Evolutionary conservation across 2,113 vertebrate species (phyloP).

Genomic region (Notechis scutatus): DNA sequence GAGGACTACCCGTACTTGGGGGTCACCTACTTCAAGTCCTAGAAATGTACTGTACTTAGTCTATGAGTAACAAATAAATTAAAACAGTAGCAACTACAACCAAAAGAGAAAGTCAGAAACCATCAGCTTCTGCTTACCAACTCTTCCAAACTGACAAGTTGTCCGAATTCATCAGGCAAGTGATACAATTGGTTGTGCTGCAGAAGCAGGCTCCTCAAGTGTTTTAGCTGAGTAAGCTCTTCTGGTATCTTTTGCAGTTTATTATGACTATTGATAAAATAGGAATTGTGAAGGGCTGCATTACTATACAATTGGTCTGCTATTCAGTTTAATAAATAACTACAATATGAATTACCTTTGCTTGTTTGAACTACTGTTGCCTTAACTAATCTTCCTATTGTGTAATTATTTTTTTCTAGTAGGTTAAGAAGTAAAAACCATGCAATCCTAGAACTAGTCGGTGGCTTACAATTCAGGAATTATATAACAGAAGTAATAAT

Average conservation of each 20-base stretch:
- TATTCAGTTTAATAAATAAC: background rate
- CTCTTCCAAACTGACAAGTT: slow-evolving; percentile 80
- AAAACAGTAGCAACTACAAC: background rate
- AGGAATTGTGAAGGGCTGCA: background rate
- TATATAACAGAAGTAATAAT: background rate
- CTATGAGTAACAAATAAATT: background rate
- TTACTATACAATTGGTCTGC: background rate
- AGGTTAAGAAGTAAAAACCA: background rate
- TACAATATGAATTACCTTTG: background rate
- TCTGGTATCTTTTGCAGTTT: slow-evolving; percentile 78
- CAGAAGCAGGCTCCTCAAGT: slow-evolving; percentile 78
- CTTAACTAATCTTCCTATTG: background rate
- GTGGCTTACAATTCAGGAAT: background rate
- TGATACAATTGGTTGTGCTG: slow-evolving; percentile 84
- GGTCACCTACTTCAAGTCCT: background rate
- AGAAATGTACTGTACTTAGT: background rate
- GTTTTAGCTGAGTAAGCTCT: slow-evolving; percentile 76
- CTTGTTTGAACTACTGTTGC: background rate
- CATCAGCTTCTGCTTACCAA: slow-evolving; percentile 74
- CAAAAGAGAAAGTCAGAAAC: background rate
- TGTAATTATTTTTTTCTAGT: background rate
- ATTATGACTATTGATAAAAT: slow-evolving; percentile 80
- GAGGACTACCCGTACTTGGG: background rate
- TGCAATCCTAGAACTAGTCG: background rate
- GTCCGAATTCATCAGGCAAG: slow-evolving; percentile 80